Evolutionary conservation across 2,113 vertebrate genomes (phyloP).

Genomic region (Daubentonia madagascariensis): DNA sequence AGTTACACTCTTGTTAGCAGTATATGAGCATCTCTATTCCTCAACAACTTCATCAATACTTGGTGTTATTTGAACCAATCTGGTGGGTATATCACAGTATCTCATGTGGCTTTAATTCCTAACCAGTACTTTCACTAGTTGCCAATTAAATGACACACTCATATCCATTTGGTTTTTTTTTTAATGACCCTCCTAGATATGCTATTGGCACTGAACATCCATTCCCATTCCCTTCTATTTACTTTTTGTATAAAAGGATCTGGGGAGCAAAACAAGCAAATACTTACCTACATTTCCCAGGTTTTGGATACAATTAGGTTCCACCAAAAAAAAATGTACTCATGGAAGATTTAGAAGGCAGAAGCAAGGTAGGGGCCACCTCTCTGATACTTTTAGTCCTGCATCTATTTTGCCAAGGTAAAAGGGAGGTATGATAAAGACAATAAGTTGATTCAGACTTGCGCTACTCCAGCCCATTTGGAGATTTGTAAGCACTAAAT

Average conservation of each 20-base stretch:
- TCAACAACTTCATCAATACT: not conserved
- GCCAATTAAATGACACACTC: not conserved
- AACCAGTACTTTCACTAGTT: not conserved
- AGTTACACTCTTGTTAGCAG: not conserved
- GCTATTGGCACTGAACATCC: not conserved
- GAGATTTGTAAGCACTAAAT: not conserved
- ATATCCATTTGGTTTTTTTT: not conserved
- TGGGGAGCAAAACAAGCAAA: not conserved
- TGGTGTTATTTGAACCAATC: not conserved
- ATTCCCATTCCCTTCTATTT: not conserved
- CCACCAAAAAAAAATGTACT: not conserved
- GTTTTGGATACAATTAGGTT: not conserved
- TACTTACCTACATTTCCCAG: not conserved
- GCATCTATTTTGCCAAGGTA: not conserved
- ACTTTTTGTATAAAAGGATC: not conserved
- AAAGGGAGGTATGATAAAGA: not conserved
- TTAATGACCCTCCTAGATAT: not conserved
- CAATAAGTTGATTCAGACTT: not conserved
- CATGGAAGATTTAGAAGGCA: not conserved
- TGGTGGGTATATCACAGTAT: not conserved
- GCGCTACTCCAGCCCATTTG: not conserved
- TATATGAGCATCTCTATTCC: not conserved
- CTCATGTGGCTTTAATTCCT: not conserved
- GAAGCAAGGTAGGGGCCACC: not conserved
- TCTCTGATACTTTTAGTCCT: not conserved